These are phyloP conservation scores for Micrasema minimum DNA, from an alignment of 1,140 invertebrate species.

Conservation along the genomic window DNA sequence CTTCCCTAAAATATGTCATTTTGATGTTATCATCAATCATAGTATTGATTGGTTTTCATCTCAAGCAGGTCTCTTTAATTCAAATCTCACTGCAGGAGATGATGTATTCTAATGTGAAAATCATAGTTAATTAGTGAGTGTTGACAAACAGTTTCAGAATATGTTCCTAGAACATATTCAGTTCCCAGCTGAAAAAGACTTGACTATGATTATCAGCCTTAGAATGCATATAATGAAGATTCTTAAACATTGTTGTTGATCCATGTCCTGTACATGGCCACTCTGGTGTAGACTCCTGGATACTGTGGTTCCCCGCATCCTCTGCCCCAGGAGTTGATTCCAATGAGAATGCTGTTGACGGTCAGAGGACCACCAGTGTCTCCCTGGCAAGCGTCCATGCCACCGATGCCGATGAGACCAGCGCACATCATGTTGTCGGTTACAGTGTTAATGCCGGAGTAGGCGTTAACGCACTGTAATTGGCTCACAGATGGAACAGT, in stretches of 20 bases:
- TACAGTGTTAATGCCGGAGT: constrained; percentile 58
- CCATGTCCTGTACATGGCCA: constrained; percentile 65
- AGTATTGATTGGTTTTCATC: no score
- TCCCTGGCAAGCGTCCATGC: constrained; percentile 66
- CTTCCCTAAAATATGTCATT: no score
- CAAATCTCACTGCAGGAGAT: no score
- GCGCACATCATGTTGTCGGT: constrained; percentile 79
- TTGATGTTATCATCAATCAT: no score
- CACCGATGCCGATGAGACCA: constrained; percentile 62
- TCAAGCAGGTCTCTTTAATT: no score
- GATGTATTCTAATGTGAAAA: no score
- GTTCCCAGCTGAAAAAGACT: no score
- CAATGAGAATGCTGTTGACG: constrained; percentile 63
- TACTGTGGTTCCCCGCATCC: constrained; percentile 69
- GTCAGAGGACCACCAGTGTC: constrained; percentile 70
- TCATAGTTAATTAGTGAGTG: no score
- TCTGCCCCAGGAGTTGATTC: constrained; percentile 70
- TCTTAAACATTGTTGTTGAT: constrained; percentile 55
- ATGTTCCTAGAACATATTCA: no score
- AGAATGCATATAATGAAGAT: no score
- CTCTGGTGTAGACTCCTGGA: constrained; percentile 74
- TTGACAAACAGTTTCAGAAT: no score
- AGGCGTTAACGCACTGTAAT: constrained; percentile 54
- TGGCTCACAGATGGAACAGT: constrained; percentile 57
- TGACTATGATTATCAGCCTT: no score